Base-by-base conservation (phyloP, 2,888 invertebrate genomes). In the Emmelina monodactyla region DNA sequence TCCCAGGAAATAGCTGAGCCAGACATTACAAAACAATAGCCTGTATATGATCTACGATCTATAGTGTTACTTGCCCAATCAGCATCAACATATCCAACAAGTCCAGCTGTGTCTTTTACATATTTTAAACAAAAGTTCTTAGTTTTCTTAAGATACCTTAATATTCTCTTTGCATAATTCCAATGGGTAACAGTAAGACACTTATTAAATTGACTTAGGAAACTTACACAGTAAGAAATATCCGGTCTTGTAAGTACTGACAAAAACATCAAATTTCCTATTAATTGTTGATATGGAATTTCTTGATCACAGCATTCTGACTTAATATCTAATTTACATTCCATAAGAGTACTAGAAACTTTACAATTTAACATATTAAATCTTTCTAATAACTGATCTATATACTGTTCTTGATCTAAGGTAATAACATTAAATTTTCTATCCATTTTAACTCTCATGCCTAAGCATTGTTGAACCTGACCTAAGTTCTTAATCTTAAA, bases 121-220 rank as follows among this genome's bases (percentile, higher is more conserved):
- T 35, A 43, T 22, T 15, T 41, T 31, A 41, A 37, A 32, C 41
- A 35, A 29, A 29, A 43, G n/a, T n/a, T 3, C 29, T 39, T 43
- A 3, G 40, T 39, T 12, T 38, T 22, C 7, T 14, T 28, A 28
- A 42, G 33, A 22, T 40, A 40, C 33, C 30, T 42, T 34, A 42
- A 36, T 13, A 36, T 33, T 14, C 39, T 22, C 31, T 39, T 41
- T 25, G 35, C 37, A 39, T 42, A 34, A 12, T 30, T 2, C 36
- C 37, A 44, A 35, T 38, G 39, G 13, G 2, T 28, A 15, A 28
- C 6, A 33, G 13, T 31, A 22, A 33, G 39, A 29, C 35, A 38
- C 28, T 30, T 44, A 39, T 44, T 42, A 35, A 44, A 42, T 32
- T 44, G 41, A n/a, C 40, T 40, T 5, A 41, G 32, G 14, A 34